Percentiles rank a stretch among this genome's conserved stretches.
phyloP scores from a whole-genome alignment of 2,797 vertebrate genomes.

The Trematomus bernacchii region DNA sequence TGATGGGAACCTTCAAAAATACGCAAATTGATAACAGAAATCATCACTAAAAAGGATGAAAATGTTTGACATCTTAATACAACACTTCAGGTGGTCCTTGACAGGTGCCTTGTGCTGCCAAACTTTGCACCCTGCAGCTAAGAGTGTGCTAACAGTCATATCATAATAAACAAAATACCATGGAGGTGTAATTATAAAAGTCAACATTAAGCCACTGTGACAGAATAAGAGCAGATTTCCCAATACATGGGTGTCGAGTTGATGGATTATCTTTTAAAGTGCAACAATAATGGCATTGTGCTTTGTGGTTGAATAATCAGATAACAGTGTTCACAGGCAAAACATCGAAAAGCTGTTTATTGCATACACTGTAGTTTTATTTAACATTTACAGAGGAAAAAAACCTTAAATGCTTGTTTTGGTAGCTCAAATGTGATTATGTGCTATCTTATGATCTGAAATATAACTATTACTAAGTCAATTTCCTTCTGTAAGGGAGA shows the following conservation, averaged over 20 bases:
- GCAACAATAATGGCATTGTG: conserved; percentile 30
- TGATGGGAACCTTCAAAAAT: conserved; percentile 41
- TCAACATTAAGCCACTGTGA: conserved; percentile 50
- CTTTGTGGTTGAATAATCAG: conserved; percentile 9
- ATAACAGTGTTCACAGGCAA: background rate
- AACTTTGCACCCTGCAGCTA: conserved; percentile 60
- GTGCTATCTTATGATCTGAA: background rate
- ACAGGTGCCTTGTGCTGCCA: conserved; percentile 63
- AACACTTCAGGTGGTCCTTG: conserved; percentile 55
- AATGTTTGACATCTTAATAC: conserved; percentile 33
- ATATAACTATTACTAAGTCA: background rate
- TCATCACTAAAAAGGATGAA: conserved; percentile 23
- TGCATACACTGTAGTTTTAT: background rate
- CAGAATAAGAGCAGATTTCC: conserved; percentile 63
- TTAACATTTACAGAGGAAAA: background rate
- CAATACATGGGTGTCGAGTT: conserved; percentile 39
- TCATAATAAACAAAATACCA: conserved; percentile 65
- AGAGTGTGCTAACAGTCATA: conserved; percentile 45
- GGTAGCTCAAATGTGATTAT: background rate
- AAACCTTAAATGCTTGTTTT: background rate
- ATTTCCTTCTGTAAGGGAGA: background rate
- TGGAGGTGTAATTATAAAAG: conserved; percentile 55
- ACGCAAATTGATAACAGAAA: conserved; percentile 57
- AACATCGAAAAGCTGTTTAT: background rate
- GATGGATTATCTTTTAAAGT: conserved; percentile 52